These are phyloP conservation scores for Turdus rufiventris DNA, from an alignment of 2,113 vertebrate genomes.

Conservation along the genomic window DNA sequence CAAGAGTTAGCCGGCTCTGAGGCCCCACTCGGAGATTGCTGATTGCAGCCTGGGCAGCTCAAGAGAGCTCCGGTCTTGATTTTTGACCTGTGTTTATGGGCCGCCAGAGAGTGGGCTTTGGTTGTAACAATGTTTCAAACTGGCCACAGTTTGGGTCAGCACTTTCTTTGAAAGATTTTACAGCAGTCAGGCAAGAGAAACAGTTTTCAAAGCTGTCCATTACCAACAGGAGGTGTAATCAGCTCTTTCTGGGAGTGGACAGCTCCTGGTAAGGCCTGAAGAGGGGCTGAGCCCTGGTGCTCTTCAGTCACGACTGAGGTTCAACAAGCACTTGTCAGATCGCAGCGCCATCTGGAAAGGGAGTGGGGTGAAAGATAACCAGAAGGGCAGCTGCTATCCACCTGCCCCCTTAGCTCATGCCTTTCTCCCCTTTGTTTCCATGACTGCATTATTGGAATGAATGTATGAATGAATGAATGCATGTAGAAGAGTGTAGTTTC, in stretches of 20 bases:
- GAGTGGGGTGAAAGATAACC: accelerated
- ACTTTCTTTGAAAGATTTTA: background rate
- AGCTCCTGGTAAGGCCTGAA: background rate
- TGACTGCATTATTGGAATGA: background rate
- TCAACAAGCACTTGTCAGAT: background rate
- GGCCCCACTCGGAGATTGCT: background rate
- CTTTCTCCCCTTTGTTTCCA: background rate
- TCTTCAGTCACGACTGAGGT: background rate
- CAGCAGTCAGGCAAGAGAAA: background rate
- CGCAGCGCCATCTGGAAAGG: accelerated
- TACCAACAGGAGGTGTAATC: too few species aligned
- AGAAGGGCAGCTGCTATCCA: background rate
- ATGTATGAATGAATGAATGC: background rate
- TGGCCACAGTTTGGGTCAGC: background rate
- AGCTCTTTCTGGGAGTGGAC: background rate
- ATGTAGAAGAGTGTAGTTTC: background rate
- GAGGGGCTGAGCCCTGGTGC: background rate
- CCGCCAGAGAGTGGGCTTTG: accelerated
- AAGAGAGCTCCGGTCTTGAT: background rate
- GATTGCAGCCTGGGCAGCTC: background rate
- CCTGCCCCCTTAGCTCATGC: background rate
- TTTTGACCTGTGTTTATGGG: too few species aligned
- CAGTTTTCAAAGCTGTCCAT: background rate
- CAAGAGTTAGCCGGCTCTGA: background rate
- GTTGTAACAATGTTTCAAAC: background rate